These are phyloP conservation scores for Diorhabda elongata DNA, from an alignment of 1,140 invertebrate species.

Conservation along the genomic window DNA sequence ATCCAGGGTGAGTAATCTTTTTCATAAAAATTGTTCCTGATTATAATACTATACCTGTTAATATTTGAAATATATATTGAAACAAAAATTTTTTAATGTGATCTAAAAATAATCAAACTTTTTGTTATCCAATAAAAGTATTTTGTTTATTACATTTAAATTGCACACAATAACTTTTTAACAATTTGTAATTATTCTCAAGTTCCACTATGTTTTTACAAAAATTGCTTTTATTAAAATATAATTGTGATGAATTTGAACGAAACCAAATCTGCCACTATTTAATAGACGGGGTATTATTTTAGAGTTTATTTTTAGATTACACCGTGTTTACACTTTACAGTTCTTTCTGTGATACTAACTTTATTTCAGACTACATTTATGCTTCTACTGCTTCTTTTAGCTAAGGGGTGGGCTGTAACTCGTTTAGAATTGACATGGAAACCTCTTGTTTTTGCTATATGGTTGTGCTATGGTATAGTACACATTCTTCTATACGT, in stretches of 20 bases:
- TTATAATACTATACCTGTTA: too few species aligned
- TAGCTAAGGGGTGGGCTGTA: slow-evolving; percentile 97
- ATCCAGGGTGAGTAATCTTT: slow-evolving; percentile 57
- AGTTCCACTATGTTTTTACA: too few species aligned
- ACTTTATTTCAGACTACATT: slow-evolving; percentile 73
- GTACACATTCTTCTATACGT: slow-evolving; percentile 90
- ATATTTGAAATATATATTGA: too few species aligned
- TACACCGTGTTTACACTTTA: slow-evolving; percentile 1
- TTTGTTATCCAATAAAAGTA: too few species aligned
- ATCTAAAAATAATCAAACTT: too few species aligned
- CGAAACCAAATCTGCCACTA: background rate
- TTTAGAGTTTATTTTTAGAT: background rate
- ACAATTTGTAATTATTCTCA: too few species aligned
- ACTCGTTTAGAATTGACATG: slow-evolving; percentile 82
- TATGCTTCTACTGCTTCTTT: slow-evolving; percentile 86
- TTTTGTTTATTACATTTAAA: too few species aligned
- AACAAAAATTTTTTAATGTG: too few species aligned
- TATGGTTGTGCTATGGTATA: slow-evolving; percentile 88
- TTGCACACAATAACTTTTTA: too few species aligned
- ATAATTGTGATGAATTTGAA: background rate
- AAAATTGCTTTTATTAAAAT: too few species aligned
- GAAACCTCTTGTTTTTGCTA: slow-evolving; percentile 80
- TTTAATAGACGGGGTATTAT: background rate
- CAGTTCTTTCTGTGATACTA: slow-evolving; percentile 18
- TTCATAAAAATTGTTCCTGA: too few species aligned